Evolutionary conservation across 1,140 invertebrate species (phyloP).

Genomic region (Hesperophylax magnus): DNA sequence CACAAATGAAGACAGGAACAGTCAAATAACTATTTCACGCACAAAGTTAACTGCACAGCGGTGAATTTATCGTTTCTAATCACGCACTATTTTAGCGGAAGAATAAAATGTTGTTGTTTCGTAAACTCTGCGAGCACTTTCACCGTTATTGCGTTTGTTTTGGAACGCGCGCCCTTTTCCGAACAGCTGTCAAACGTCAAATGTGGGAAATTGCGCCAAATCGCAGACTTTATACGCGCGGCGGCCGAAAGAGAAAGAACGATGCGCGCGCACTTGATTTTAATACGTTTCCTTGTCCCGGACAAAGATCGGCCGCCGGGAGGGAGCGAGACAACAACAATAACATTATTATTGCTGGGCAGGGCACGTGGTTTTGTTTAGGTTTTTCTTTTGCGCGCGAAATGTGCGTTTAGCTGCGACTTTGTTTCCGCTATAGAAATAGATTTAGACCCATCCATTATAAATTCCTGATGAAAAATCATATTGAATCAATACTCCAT

Average conservation of each 20-base stretch:
- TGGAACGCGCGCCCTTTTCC: conserved; percentile 37
- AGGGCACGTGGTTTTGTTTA: conserved; percentile 43
- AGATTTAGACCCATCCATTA: background rate
- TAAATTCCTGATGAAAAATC: background rate
- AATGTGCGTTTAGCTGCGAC: background rate
- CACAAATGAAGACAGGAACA: conserved; percentile 33
- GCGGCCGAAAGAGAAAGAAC: conserved; percentile 24
- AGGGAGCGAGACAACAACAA: conserved; percentile 39
- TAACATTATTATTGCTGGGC: conserved; percentile 7
- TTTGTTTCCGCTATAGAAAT: conserved; percentile 31
- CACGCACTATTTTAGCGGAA: conserved; percentile 41
- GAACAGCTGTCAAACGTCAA: conserved; percentile 58
- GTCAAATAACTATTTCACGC: conserved; percentile 34
- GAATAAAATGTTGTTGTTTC: background rate
- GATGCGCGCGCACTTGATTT: conserved; percentile 36
- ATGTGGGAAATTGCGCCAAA: conserved; percentile 37
- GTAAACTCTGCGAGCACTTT: conserved; percentile 10
- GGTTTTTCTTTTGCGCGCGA: conserved; percentile 35
- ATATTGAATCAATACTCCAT: too few relatives aligned
- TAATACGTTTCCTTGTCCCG: background rate
- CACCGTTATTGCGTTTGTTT: background rate
- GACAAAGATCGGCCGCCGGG: conserved; percentile 32
- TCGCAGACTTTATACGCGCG: conserved; percentile 47
- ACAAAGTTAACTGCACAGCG: conserved; percentile 18
- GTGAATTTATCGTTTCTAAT: conserved; percentile 16